phyloP scores from a whole-genome alignment of 2,797 vertebrate genomes.

The Odontamblyopus lacepedii region DNA sequence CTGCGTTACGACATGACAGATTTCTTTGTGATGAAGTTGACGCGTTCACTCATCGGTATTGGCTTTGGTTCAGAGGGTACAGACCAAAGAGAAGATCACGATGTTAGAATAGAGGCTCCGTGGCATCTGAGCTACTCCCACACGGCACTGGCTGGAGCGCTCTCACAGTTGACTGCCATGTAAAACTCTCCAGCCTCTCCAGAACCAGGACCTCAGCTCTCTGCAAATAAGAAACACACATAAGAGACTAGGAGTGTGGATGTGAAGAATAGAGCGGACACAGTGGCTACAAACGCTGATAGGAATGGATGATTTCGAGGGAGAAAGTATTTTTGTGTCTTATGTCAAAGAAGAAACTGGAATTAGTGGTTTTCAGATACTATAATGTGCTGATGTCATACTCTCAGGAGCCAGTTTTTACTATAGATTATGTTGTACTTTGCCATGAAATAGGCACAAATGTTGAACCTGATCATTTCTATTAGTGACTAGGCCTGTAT shows the following conservation, averaged over 20 bases:
- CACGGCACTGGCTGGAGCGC: conserved; percentile 52
- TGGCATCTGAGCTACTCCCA: conserved; percentile 54
- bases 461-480: no score
- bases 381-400: no score
- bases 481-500: no score
- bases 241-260: neutral
- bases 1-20: conserved; percentile 47
- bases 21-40: conserved; percentile 58
- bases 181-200: conserved; percentile 47
- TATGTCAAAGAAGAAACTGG: no score
- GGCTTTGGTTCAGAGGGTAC: conserved; percentile 50
- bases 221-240: conserved; percentile 34
- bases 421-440: no score
- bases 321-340: no score
- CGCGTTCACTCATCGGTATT: conserved; percentile 31
- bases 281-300: neutral
- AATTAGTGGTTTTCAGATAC: no score
- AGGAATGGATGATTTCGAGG: no score
- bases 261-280: conserved; percentile 9
- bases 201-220: conserved; percentile 32
- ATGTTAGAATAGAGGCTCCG: conserved; percentile 44
- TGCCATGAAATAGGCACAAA: no score
- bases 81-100: conserved; percentile 67
- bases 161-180: conserved; percentile 68
- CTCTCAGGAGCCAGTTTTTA: no score